Base-by-base conservation (phyloP, 2,888 invertebrate species). In the Mayetiola destructor region DNA sequence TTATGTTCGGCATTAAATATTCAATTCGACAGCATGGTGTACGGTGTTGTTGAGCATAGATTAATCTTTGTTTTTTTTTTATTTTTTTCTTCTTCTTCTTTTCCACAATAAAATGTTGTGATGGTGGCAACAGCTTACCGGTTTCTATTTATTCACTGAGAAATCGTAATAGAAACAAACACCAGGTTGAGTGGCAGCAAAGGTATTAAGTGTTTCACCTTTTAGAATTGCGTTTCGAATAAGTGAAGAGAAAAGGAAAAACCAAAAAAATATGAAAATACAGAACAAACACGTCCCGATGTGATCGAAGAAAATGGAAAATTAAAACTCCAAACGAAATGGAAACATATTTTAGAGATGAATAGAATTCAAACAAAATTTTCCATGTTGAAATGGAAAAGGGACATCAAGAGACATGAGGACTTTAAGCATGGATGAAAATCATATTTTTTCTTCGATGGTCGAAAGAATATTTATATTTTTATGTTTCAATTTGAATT, bases 401-500 rank as follows among this genome's bases (percentile, higher is more conserved):
- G n/a, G n/a, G n/a, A n/a, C n/a, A n/a, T n/a, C n/a, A n/a, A n/a
- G n/a, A n/a, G n/a, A n/a, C n/a, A n/a, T n/a, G n/a, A n/a, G n/a
- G n/a, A n/a, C n/a, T n/a, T n/a, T n/a, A n/a, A n/a, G n/a, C n/a
- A n/a, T n/a, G n/a, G n/a, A n/a, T n/a, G n/a, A n/a, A n/a, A n/a
- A n/a, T n/a, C n/a, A n/a, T n/a, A n/a, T n/a, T n/a, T n/a, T n/a
- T n/a, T n/a, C n/a, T n/a, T 42, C 23, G 9, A 42, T 42, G 23
- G 27, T 3, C 1, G 16, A 3, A 6, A 39, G 20, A 21, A 40
- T n/a, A 48, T 48, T 27, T 48, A 27, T 48, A 48, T 48, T 48
- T 48, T 48, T 27, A 48, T 27, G 48, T 27, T 48, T 48, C 48
- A 48, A 48, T 48, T 48, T 48, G 48, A 48, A 23, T 48, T 32